These are phyloP conservation scores for Xenopus laevis DNA, from an alignment of 2,113 vertebrate genomes.

Conservation along the genomic window DNA sequence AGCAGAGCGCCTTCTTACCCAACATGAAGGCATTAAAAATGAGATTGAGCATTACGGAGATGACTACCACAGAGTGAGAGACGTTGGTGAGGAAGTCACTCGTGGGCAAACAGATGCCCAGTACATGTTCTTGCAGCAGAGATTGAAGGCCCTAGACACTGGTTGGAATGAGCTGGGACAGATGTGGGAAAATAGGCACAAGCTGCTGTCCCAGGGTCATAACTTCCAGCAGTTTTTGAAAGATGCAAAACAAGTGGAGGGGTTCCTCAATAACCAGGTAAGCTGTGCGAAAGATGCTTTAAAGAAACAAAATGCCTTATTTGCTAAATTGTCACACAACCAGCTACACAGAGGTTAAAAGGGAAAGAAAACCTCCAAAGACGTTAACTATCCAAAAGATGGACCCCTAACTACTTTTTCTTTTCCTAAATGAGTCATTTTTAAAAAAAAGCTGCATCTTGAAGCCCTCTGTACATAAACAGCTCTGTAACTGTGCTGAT, in stretches of 20 bases:
- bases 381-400: no score
- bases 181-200: constrained; percentile 91
- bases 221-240: constrained; percentile 87
- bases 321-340: no score
- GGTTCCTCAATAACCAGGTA: constrained; percentile 91
- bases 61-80: constrained; percentile 81
- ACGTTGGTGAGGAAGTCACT: constrained; percentile 82
- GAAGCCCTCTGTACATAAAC: no score
- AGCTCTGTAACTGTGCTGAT: no score
- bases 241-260: constrained; percentile 86
- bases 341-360: no score
- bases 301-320: no score
- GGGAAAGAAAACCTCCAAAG: no score
- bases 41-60: constrained; percentile 86
- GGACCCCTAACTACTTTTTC: no score
- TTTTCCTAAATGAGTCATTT: no score
- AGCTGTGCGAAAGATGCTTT: no score
- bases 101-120: constrained; percentile 83
- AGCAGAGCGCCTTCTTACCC: constrained; percentile 78
- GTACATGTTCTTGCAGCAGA: constrained; percentile 82
- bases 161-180: constrained; percentile 88
- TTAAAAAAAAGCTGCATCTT: no score
- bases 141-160: constrained; percentile 83
- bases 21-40: constrained; percentile 82
- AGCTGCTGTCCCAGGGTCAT: constrained; percentile 79